Base-by-base conservation (phyloP, 2,888 invertebrate genomes). In the Autographa gamma region DNA sequence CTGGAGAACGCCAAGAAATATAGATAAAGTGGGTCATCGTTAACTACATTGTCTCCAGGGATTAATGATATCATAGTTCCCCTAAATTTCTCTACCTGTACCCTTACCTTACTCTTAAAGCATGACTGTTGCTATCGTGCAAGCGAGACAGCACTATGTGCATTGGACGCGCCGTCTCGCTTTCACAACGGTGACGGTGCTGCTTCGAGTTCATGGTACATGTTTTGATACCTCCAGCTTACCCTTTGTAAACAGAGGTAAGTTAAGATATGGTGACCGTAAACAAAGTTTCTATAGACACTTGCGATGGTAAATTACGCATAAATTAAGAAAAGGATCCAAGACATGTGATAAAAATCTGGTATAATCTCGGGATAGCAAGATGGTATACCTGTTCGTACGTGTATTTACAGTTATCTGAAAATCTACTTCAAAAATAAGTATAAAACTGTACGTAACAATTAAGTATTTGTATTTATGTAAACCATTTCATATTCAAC, bases 21-120 rank as follows among this genome's bases (percentile, higher is more conserved):
- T 86, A 83, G 89, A 89, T 91, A 92, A 93, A 93, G 90, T 92
- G 90, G 93, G 91, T 89, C 91, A 89, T 89, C 88, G 90, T 90
- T 92, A 92, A 91, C 92, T 89, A 90, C 88, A 86, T 87, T 86
- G 89, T 90, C 93, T 88, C 90, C 69, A 69, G 86, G 92, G 93
- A 91, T 91, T 92, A 90, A 91, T 91, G 88, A 86, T 86, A 87
- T 88, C 87, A 88, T 88, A 89, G 87, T 87, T 81, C 76, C 86
- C 81, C 82, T 78, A 86, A 87, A 86, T 86, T 82, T 79, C 80
- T 81, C 81, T 86, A 87, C 88, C 88, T 88, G 25, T 25, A 25
- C 25, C 25, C 25, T 25, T 25, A 25, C 25, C 25, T 2, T 25
- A 3, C 25, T 25, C 25, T 25, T 25, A 25, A 25, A 25, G 3